Base-by-base conservation (phyloP, 2,113 vertebrate genomes). In the Xiphophorus couchianus region DNA sequence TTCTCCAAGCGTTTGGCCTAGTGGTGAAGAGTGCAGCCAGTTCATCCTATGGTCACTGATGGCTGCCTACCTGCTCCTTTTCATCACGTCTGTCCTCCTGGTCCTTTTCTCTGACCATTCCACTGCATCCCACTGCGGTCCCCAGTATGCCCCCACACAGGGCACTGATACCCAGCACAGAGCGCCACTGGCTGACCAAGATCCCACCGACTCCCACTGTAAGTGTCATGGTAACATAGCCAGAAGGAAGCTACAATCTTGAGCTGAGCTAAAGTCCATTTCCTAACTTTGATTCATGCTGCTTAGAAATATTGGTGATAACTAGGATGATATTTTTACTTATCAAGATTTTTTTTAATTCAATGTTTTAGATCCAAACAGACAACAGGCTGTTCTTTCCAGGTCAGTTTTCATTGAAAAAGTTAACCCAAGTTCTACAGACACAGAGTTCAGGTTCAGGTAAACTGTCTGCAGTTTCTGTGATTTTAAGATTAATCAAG, bases 51-150 rank as follows among this genome's bases (percentile, higher is more conserved):
- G 86, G 92, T 87, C 91, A 81, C 91, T 95, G 85, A 84, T 94
- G 76, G 85, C 72, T 0, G 75, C 92, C 74, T 94, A 95, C 87
- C 86, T 94, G 83, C 90, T 95, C 86, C 89, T 94, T 88, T 88
- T 93, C 91, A 93, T 93, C 88, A 66, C 95, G 83, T 95, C 85
- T 87, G 93, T 90, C 86, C 92, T 88, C 87, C 83, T 95, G 89
- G 87, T 94, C 80, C 93, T 95, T 94, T 91, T 93, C 84, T 90
- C 88, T 85, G 90, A 95, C 86, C 94, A 93, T 90, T 90, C 91
- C 83, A 82, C 90, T 86, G 86, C 85, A 80, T 83, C 86, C 77
- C 91, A 90, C 86, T 91, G 93, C 63, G 86, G 42, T 90, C 88
- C 90, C 91, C 89, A 78, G 86, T 82, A 88, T 84, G 80, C 66